Conservation (phyloP, 2,113 vertebrate species). For the Merops nubicus region DNA sequence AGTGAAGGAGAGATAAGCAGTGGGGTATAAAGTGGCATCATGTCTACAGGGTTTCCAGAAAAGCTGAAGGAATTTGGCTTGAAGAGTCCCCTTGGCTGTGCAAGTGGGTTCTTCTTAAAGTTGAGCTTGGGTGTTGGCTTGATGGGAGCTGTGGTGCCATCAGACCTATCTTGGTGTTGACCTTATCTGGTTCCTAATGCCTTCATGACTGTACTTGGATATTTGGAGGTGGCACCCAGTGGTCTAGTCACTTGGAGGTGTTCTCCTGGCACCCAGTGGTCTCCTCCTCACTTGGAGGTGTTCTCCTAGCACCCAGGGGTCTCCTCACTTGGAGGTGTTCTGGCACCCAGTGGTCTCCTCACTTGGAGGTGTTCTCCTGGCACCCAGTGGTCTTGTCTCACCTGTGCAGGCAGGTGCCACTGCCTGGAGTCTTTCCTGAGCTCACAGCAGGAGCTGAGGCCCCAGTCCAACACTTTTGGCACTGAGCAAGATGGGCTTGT, state of each 20-base stretch:
- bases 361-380: neutral
- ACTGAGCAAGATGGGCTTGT: neutral
- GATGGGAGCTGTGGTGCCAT: neutral
- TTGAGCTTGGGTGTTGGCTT: neutral
- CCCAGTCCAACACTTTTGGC: neutral
- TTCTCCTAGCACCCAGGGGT: too few relatives aligned
- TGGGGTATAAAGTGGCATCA: neutral
- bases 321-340: too few relatives aligned
- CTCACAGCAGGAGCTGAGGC: too few relatives aligned
- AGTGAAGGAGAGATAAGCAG: neutral
- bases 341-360: too few relatives aligned
- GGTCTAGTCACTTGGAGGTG: too few relatives aligned
- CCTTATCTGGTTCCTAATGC: neutral
- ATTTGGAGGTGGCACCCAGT: neutral
- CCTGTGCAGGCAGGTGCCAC: too few relatives aligned
- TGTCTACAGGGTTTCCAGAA: neutral
- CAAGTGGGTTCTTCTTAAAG: fast-evolving
- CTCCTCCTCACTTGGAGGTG: too few relatives aligned
- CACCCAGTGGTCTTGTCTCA: neutral
- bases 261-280: too few relatives aligned
- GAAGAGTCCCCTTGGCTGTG: neutral
- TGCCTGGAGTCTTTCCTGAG: too few relatives aligned
- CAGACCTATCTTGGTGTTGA: neutral
- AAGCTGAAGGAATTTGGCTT: neutral
- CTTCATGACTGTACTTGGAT: too few relatives aligned